Evolutionary conservation across 2,888 invertebrate genomes (phyloP), one percentile per base, ranked within the genome.

Genomic region (Pyrgus malvae): DNA sequence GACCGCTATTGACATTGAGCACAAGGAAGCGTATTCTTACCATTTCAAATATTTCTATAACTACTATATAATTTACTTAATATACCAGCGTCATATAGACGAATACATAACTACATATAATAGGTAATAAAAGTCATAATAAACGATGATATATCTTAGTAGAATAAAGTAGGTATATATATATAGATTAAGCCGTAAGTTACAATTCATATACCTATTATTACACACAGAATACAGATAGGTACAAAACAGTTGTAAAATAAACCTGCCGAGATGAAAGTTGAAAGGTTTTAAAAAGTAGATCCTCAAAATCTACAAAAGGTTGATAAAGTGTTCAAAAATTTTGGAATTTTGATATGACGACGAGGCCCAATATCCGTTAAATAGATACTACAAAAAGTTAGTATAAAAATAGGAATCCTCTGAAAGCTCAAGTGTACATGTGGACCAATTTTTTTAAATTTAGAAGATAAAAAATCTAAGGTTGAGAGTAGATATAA

Each of bases 1-100:
- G 87, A 87, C 87, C 87, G 86, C 79, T 58, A 75, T 78, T 75
- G 78, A 84, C 82, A 81, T 90, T 90, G 89, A 90, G 89, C 89
- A 88, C 81, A 73, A 78, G 77, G 74, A 90, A 88, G 89, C 88
- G 82, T 87, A 84, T 74, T 71, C 55, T 68, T 68, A 70, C 62
- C 59, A 64, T 65, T 57, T 66, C 57, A 65, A 72, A 68, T n/a
- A n/a, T n/a, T 58, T 69, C 63, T 66, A 69, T 72, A 66, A 63
- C 65, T 65, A 67, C 72, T 79, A 78, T 66, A 63, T 63, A 64
- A 62, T 63, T 70, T 68, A 71, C 76, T 78, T 79, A 79, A 66
- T 55, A 70, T 83, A 87, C 88, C 88, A 89, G 88, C 88, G 88
- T 83, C 88, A 80, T 74, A 78, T 57, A 76, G 87, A 88, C 88